Conservation (phyloP, 1,140 invertebrate species). For the Euwallacea fornicatus region DNA sequence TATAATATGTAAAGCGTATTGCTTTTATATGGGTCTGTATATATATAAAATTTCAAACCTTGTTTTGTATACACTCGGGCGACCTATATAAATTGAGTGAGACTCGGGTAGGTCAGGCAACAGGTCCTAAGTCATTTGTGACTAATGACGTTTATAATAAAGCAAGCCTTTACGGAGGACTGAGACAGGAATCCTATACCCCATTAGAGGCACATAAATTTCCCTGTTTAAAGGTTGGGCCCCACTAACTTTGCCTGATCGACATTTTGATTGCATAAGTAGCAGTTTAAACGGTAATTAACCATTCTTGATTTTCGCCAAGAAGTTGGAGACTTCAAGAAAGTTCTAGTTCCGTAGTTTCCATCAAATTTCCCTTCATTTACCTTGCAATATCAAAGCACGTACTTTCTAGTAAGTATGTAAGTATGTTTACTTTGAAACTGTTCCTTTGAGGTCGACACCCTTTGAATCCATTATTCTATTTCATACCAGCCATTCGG, state of each 20-base stretch:
- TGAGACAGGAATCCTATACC: background rate
- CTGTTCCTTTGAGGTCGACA: constrained; percentile 15
- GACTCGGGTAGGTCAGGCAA: constrained; percentile 25
- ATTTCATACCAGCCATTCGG: constrained; percentile 7
- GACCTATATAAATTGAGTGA: constrained; percentile 17
- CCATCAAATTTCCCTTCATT: background rate
- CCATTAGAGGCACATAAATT: no score
- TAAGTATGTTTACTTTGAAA: constrained; percentile 10
- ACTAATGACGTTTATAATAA: constrained; percentile 18
- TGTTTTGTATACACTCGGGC: constrained; percentile 6
- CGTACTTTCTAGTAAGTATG: background rate
- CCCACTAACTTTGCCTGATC: background rate
- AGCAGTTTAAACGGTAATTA: no score
- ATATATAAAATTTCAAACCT: background rate
- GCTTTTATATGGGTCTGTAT: constrained; percentile 4
- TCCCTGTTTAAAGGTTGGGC: background rate
- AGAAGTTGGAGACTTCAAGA: no score
- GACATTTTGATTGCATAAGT: no score
- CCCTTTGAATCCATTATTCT: constrained; percentile 11
- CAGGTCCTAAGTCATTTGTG: constrained; percentile 25
- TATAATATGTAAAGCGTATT: constrained; percentile 19
- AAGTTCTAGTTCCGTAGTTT: no score
- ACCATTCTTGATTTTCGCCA: no score
- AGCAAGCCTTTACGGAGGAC: constrained; percentile 2
- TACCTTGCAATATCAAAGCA: background rate